Evolutionary conservation across 2,888 invertebrate genomes (phyloP), one percentile per base, ranked within the genome.

Genomic region (Brachypterus glaber): DNA sequence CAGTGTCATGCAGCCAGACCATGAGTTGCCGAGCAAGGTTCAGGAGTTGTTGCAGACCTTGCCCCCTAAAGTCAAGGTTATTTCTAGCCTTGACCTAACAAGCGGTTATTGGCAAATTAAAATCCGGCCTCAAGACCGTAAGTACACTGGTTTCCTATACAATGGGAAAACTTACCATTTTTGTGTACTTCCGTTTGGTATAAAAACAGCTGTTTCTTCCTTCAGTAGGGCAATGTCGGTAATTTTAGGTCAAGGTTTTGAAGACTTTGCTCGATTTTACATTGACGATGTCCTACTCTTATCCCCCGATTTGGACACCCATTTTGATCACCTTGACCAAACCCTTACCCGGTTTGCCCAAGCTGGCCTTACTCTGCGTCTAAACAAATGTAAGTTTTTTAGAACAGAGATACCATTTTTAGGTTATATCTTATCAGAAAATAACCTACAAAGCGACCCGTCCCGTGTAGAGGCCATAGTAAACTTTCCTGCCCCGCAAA

Each of bases 21-120:
- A 31, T 12, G 44, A 44, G 29, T 33, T 34, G 5, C 43, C 43
- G 4, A 7, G 31, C 7, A 35, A 35, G 3, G 31, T 40, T 8
- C 24, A 39, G 2, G 48, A 50, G 26, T 15, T 52, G 4, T 13
- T 51, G 9, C 41, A 47, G 35, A 34, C n/a, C n/a, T n/a, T 33
- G 44, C 29, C 41, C 38, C 1, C 24, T 27, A 3, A 35, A 39
- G n/a, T 47, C 40, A 13, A 39, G 53, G 9, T 34, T 43, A 0
- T 39, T 41, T 2, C 25, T 50, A 0, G 51, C 54, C 33, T 33
- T 52, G 4, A 46, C 47, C 0, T 32, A 43, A 17, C 47, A n/a
- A n/a, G n/a, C n/a, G n/a, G 50, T 1, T 54, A 51, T 33, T 52
- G 53, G 51, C 52, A 52, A 35, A 41, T 51, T 27, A 35, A 41